These are phyloP conservation scores for Prosapia bicincta DNA, from an alignment of 2,888 invertebrate genomes.

Conservation along the genomic window DNA sequence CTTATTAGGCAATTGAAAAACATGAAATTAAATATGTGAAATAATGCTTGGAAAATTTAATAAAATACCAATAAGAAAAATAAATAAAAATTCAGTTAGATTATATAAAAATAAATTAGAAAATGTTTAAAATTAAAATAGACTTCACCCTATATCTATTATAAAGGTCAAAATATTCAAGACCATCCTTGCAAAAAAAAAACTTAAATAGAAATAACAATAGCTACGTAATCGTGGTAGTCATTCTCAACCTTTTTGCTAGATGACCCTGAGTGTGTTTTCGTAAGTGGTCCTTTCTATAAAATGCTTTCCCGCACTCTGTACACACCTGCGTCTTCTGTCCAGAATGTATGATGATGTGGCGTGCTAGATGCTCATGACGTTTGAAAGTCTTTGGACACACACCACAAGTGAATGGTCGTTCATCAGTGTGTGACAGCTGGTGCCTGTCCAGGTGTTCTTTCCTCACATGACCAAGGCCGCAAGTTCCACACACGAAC, in stretches of 20 bases:
- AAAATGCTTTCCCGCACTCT: conserved; percentile 51
- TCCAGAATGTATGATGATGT: conserved; percentile 52
- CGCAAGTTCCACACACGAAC: conserved; percentile 51
- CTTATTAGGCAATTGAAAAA: too few relatives aligned
- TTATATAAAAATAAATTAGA: too few relatives aligned
- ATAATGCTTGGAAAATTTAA: too few relatives aligned
- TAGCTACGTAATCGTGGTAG: neutral
- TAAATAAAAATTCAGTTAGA: too few relatives aligned
- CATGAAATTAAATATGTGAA: too few relatives aligned
- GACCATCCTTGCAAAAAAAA: too few relatives aligned
- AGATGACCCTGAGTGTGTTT: conserved; percentile 51
- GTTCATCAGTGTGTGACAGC: conserved; percentile 49
- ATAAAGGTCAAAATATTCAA: too few relatives aligned
- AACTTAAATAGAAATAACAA: neutral
- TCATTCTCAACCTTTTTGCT: conserved; percentile 33
- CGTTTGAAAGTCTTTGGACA: conserved; percentile 46
- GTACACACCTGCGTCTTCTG: conserved; percentile 47
- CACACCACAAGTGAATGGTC: conserved; percentile 43
- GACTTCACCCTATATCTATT: too few relatives aligned
- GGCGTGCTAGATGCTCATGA: conserved; percentile 52
- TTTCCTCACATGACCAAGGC: conserved; percentile 50
- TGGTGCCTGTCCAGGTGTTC: conserved; percentile 51
- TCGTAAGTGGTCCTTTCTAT: conserved; percentile 51
- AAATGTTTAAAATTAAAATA: too few relatives aligned
- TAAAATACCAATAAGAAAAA: too few relatives aligned